A percentile compares a stretch with the other conserved stretches of the same genome.
Conservation (phyloP, 2,113 vertebrate species). For the Chamaetylas fuelleborni region DNA sequence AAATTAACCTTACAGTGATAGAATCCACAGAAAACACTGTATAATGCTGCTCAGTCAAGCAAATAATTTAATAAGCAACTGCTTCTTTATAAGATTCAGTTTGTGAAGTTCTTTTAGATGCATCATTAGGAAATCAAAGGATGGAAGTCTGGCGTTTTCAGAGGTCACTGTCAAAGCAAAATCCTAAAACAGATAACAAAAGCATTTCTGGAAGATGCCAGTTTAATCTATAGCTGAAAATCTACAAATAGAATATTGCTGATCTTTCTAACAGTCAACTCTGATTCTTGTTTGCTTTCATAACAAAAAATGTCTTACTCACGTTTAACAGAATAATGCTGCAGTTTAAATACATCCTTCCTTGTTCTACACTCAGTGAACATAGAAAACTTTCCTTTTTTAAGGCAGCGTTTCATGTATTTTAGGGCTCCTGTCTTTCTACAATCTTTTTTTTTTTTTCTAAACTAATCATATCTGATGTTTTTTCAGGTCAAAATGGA, state of each 20-base stretch:
- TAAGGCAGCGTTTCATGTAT: neutral
- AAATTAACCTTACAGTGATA: neutral
- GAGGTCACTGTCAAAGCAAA: neutral
- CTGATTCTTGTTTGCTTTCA: fast-evolving
- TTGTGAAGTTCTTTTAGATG: neutral
- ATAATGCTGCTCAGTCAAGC: neutral
- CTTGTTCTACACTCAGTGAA: neutral
- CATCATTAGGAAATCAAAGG: neutral
- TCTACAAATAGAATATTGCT: neutral
- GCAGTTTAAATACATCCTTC: neutral
- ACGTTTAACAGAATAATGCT: neutral
- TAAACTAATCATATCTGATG: neutral
- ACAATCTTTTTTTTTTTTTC: neutral
- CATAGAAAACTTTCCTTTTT: neutral
- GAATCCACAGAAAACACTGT: neutral
- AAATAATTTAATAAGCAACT: neutral
- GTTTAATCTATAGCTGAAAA: neutral
- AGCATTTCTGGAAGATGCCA: neutral
- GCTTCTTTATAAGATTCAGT: neutral
- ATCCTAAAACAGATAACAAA: neutral
- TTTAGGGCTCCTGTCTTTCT: neutral
- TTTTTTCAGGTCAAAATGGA: neutral
- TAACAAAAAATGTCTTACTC: neutral
- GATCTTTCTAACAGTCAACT: neutral
- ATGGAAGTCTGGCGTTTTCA: neutral